phyloP scores from a whole-genome alignment of 2,113 vertebrate genomes.

The Eretmochelys imbricata region DNA sequence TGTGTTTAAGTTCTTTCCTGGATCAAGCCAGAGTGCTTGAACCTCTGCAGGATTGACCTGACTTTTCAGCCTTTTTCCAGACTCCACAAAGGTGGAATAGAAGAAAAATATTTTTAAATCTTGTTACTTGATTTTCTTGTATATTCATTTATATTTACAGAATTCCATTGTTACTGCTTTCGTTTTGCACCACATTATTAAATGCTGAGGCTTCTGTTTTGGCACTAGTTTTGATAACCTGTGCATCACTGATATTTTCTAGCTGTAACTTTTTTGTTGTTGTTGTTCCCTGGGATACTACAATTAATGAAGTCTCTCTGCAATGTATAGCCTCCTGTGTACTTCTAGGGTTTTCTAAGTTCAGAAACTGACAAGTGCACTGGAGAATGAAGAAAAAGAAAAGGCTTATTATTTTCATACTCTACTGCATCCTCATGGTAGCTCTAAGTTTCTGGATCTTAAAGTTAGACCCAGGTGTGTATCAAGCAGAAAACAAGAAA shows the following conservation, averaged over 20 bases:
- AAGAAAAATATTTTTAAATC: background rate
- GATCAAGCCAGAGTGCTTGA: background rate
- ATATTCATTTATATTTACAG: background rate
- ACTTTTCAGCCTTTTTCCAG: background rate
- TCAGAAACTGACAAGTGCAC: conserved; percentile 65
- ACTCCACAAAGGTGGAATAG: background rate
- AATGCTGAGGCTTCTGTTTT: background rate
- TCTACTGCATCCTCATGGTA: conserved; percentile 70
- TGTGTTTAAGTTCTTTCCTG: background rate
- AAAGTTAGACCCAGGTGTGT: background rate
- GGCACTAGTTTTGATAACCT: conserved; percentile 4
- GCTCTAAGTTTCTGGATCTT: conserved; percentile 56
- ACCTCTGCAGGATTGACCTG: background rate
- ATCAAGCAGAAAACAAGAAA: background rate
- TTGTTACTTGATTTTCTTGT: background rate
- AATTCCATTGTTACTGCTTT: background rate
- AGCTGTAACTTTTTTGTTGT: background rate
- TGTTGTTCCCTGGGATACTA: background rate
- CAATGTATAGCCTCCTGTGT: background rate
- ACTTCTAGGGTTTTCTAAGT: conserved; percentile 53
- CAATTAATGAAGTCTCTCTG: conserved; percentile 30
- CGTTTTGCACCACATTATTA: background rate
- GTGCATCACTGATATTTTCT: background rate
- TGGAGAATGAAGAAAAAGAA: conserved; percentile 65
- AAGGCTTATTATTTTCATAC: conserved; percentile 82